These are phyloP conservation scores for Cirrhinus molitorella DNA, from an alignment of 2,797 vertebrate species.

Conservation along the genomic window DNA sequence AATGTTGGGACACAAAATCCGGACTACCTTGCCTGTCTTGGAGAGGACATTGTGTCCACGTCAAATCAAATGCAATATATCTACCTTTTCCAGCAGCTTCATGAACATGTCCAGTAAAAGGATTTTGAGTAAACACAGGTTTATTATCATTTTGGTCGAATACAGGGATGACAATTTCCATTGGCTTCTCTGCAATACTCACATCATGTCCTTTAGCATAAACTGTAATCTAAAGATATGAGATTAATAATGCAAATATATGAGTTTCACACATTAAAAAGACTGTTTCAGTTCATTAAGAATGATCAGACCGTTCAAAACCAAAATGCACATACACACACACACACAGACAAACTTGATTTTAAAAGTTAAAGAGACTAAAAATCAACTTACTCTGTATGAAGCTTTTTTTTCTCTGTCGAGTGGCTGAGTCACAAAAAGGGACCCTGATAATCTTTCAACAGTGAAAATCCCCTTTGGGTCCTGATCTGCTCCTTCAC, in stretches of 20 bases:
- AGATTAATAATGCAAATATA: neutral
- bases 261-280: no score
- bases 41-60: neutral
- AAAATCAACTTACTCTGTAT: constrained; percentile 40
- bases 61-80: no score
- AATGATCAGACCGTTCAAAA: no score
- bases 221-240: constrained; percentile 78
- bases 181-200: constrained; percentile 72
- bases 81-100: constrained; percentile 84
- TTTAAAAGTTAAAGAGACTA: neutral
- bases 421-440: constrained; percentile 36
- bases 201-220: constrained; percentile 64
- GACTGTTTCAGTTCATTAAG: no score
- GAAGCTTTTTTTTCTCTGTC: constrained; percentile 43
- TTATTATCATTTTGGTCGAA: constrained; percentile 89
- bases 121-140: constrained; percentile 78
- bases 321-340: neutral
- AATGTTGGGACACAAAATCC: neutral
- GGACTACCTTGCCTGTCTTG: neutral
- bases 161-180: constrained; percentile 76
- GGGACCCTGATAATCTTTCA: constrained; percentile 7
- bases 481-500: constrained; percentile 50
- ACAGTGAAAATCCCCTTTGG: constrained; percentile 49
- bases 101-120: constrained; percentile 79
- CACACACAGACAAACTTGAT: neutral